These are phyloP conservation scores for Paratilapia polleni DNA, from an alignment of 2,113 vertebrate genomes.

Conservation along the genomic window DNA sequence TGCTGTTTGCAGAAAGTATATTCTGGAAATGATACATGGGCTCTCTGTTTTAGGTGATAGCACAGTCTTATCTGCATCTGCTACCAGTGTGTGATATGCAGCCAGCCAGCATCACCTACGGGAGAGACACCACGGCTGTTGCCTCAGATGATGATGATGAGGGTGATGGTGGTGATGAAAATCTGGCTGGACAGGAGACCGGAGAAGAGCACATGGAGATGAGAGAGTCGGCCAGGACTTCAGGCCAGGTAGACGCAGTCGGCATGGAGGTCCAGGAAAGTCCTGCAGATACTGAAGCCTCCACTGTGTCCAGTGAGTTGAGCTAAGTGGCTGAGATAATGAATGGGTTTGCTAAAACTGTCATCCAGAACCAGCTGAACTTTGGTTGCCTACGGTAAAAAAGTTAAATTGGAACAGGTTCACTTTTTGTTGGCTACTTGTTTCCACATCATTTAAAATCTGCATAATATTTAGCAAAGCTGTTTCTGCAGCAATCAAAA, in stretches of 20 bases:
- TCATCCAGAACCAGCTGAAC: neutral
- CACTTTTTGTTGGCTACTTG: neutral
- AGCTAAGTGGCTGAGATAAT: neutral
- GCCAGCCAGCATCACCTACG: neutral
- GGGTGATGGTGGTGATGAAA: neutral
- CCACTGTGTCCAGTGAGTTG: conserved; percentile 31
- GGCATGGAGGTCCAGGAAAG: conserved; percentile 14
- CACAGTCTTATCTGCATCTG: neutral
- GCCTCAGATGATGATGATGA: conserved; percentile 25
- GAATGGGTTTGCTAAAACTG: neutral
- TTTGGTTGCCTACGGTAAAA: neutral
- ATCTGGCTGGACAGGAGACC: neutral
- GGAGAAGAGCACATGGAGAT: neutral
- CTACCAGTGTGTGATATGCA: conserved; percentile 34
- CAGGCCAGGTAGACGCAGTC: neutral
- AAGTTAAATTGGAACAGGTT: no score
- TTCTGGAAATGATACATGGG: neutral
- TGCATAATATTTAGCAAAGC: neutral
- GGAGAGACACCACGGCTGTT: neutral
- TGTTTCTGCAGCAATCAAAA: neutral
- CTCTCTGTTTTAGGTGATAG: conserved; percentile 6
- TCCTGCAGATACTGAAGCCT: neutral
- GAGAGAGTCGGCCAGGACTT: neutral
- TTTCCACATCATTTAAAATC: neutral
- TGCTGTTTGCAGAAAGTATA: no score